Evolutionary conservation across 2,888 invertebrate species (phyloP).

Genomic region (Patella caerulea): DNA sequence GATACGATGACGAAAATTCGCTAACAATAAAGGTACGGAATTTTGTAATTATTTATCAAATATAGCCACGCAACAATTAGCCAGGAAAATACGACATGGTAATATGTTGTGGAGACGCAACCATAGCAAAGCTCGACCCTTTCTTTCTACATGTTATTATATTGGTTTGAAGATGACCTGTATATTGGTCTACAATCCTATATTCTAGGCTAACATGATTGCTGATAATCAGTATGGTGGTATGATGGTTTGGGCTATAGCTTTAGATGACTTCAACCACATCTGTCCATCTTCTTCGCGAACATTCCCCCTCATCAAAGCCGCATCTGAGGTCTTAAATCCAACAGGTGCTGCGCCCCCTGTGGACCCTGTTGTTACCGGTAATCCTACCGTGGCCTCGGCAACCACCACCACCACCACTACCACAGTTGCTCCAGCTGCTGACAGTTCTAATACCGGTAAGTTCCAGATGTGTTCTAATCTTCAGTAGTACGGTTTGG

Average conservation of each 20-base stretch:
- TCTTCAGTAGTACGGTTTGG: no score
- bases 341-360: neutral
- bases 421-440: neutral
- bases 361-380: neutral
- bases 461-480: no score
- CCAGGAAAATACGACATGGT: no score
- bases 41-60: neutral
- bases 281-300: neutral
- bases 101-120: no score
- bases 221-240: slow-evolving; percentile 10
- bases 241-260: slow-evolving; percentile 17
- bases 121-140: neutral
- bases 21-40: slow-evolving; percentile 25
- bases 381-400: neutral
- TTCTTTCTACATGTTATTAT: no score
- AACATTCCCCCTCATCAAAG: neutral
- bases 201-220: slow-evolving; percentile 6
- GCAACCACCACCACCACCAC: neutral
- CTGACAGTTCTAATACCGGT: neutral
- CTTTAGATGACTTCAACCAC: slow-evolving; percentile 13
- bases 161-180: no score
- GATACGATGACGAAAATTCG: slow-evolving; percentile 30
- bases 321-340: neutral
- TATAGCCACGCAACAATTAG: no score
- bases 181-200: neutral